Percentiles rank a stretch among this genome's conserved stretches.
These are phyloP conservation scores for Catostomus latipinnis DNA, from an alignment of 2,797 vertebrate genomes.

Conservation along the genomic window DNA sequence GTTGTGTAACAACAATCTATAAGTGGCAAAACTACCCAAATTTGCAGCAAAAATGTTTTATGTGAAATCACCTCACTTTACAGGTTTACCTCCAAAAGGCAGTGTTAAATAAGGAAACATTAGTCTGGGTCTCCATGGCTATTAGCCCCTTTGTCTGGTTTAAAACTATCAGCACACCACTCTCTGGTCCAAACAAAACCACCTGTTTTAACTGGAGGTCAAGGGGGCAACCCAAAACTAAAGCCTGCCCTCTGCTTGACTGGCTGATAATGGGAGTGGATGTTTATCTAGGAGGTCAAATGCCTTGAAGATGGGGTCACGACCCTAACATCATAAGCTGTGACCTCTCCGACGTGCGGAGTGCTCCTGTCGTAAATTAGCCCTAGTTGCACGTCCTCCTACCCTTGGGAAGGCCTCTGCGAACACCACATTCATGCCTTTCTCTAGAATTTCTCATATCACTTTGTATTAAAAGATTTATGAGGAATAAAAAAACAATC, in stretches of 20 bases:
- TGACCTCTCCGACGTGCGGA: constrained; percentile 88
- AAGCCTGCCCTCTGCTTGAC: constrained; percentile 76
- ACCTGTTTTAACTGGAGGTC: constrained; percentile 66
- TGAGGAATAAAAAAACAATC: background rate
- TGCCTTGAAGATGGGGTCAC: constrained; percentile 87
- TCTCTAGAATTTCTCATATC: background rate
- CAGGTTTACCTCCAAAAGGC: background rate
- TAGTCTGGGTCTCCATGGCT: constrained; percentile 35
- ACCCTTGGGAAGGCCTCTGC: constrained; percentile 1
- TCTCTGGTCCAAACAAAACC: constrained; percentile 53
- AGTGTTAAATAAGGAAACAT: constrained; percentile 27
- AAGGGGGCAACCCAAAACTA: constrained; percentile 72
- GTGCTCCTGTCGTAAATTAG: constrained; percentile 88
- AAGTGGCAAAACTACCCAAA: background rate
- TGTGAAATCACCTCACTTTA: background rate
- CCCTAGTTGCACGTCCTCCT: constrained; percentile 31
- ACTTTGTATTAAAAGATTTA: background rate
- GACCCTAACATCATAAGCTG: constrained; percentile 89
- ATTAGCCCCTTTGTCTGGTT: constrained; percentile 38
- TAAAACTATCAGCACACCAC: constrained; percentile 24
- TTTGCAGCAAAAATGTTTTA: background rate
- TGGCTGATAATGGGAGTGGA: constrained; percentile 91
- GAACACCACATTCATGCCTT: constrained; percentile 32
- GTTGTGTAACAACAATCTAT: background rate
- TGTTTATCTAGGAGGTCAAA: constrained; percentile 96